Base-by-base conservation (phyloP, 2,888 invertebrate species). In the Gortyna flavago region DNA sequence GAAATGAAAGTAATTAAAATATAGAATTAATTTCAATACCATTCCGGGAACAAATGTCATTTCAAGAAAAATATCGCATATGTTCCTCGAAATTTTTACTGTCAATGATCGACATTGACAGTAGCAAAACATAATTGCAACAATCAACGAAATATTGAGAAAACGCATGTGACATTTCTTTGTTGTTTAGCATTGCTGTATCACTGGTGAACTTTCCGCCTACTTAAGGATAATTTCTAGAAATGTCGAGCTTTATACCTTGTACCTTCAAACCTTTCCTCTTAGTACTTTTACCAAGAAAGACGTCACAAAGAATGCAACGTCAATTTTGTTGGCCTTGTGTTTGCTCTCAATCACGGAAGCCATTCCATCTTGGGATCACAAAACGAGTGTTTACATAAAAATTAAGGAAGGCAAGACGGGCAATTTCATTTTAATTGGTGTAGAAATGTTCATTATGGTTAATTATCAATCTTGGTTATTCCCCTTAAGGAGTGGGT, bases 151-250 rank as follows among this genome's bases (percentile, higher is more conserved):
- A 75, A 51, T 51, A 75, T 38, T 18, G 29, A 65, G 21, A 59
- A 75, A 80, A 35, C 29, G n/a, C 25, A 35, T 18, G 25, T 67
- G 80, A 41, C 38, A 71, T 80, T 81, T 64, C n/a, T 32, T 54
- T 38, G 29, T 38, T 41, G 8, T 54, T 68, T 68, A 69, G 21
- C 48, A 32, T 32, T 57, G 16, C 64, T 38, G 35, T 73, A 67
- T n/a, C 3, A n/a, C 29, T 7, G 9, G 4, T 76, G 51, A 80
- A 71, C 61, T 72, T 81, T 77, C 72, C 66, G 65, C 44, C 35
- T 25, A 29, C 29, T 70, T 68, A 72, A 81, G 67, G 81, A 48
- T 77, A 81, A 57, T 70, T 74, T 79, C 66, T 79, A 83, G 64
- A 71, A 79, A 80, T 72, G 54, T 82, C 75, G 61, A n/a, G 1